phyloP scores from a whole-genome alignment of 2,797 vertebrate species.

The Danio aesculapii region DNA sequence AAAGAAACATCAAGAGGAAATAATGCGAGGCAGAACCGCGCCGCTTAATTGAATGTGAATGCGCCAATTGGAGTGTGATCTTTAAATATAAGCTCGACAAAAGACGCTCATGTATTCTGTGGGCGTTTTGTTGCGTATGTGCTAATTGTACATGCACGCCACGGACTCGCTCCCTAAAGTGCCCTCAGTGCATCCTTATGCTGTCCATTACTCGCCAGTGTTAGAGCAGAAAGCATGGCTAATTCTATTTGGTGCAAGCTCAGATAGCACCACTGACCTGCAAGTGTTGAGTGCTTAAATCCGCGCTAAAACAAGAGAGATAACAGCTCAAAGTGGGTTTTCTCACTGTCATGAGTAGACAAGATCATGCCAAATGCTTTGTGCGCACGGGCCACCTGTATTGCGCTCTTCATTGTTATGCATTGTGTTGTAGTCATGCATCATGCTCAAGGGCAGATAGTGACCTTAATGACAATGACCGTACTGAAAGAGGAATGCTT shows the following conservation, averaged over 20 bases:
- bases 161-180: slow-evolving; percentile 37
- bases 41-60: slow-evolving; percentile 65
- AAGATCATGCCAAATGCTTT: slow-evolving; percentile 41
- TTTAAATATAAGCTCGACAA: slow-evolving; percentile 64
- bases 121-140: slow-evolving; percentile 44
- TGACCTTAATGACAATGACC: slow-evolving; percentile 62
- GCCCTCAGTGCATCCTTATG: slow-evolving; percentile 29
- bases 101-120: slow-evolving; percentile 51
- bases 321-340: slow-evolving; percentile 30
- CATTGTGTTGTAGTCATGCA: slow-evolving; percentile 54
- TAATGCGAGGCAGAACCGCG: slow-evolving; percentile 57
- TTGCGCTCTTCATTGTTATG: slow-evolving; percentile 53
- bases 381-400: slow-evolving; percentile 40
- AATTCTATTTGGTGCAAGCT: slow-evolving; percentile 39
- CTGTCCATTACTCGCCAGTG: slow-evolving; percentile 41
- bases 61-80: slow-evolving; percentile 61
- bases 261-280: slow-evolving; percentile 34
- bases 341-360: slow-evolving; percentile 29
- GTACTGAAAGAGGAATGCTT: slow-evolving; percentile 33
- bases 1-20: slow-evolving; percentile 75
- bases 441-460: slow-evolving; percentile 61
- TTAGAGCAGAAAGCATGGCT: slow-evolving; percentile 42
- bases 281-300: slow-evolving; percentile 34
- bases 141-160: slow-evolving; percentile 47
- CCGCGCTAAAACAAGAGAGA: slow-evolving; percentile 27